Evolutionary conservation across 2,113 vertebrate genomes (phyloP).

Genomic region (Meles meles): DNA sequence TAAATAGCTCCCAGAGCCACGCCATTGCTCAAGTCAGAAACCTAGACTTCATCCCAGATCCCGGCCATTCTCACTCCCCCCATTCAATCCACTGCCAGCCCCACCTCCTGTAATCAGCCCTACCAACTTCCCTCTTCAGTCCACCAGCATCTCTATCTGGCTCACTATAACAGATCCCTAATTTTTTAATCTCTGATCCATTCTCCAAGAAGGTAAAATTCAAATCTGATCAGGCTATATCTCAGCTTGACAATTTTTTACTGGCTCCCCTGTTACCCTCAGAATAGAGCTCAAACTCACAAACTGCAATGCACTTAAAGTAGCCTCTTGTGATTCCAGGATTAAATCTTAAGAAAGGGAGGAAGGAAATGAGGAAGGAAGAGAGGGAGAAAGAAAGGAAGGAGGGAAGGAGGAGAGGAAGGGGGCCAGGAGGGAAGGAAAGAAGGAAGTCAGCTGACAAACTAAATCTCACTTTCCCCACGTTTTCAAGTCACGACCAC

Average conservation of each 20-base stretch:
- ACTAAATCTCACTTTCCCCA: neutral
- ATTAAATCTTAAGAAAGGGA: neutral
- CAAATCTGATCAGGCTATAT: neutral
- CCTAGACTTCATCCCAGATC: neutral
- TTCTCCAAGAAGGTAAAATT: neutral
- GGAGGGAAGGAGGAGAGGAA: neutral
- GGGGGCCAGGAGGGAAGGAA: fast-evolving
- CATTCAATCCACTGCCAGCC: neutral
- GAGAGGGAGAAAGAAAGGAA: fast-evolving
- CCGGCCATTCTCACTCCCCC: neutral
- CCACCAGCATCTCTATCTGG: neutral
- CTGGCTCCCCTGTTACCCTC: neutral
- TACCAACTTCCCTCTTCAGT: neutral
- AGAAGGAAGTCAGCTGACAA: neutral
- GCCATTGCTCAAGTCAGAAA: neutral
- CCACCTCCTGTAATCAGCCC: neutral
- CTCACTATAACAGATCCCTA: neutral
- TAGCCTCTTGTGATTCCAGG: neutral
- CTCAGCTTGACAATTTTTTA: neutral
- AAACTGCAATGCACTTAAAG: neutral
- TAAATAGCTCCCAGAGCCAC: neutral
- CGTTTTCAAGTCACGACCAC: neutral
- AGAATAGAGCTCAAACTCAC: neutral
- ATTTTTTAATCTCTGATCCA: neutral
- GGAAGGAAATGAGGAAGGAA: neutral